Conservation (phyloP, 2,797 vertebrate genomes). For the Scleropages formosus region DNA sequence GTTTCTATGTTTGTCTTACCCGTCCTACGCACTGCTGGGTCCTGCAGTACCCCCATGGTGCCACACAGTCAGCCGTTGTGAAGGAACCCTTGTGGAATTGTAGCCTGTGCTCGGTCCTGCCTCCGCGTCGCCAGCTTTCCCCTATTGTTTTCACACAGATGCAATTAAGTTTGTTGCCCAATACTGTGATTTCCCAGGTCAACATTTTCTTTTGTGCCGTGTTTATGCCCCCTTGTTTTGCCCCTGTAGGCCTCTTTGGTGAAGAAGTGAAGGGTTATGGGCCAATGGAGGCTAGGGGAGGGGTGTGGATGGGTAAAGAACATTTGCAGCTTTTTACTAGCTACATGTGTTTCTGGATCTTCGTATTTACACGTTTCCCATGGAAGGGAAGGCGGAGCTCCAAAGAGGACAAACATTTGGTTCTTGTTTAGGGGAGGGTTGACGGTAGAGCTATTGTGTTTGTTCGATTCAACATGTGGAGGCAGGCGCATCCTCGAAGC, state of each 20-base stretch:
- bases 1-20: constrained; percentile 47
- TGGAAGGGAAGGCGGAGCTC: constrained; percentile 53
- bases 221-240: constrained; percentile 24
- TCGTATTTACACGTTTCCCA: constrained; percentile 72
- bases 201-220: constrained; percentile 32
- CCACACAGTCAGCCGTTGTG: constrained; percentile 48
- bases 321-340: constrained; percentile 65
- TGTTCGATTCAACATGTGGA: constrained; percentile 58
- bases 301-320: constrained; percentile 21
- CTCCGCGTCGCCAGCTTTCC: constrained; percentile 53
- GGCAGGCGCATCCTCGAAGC: constrained; percentile 52
- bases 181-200: constrained; percentile 49
- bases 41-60: constrained; percentile 37
- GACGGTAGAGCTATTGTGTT: constrained; percentile 57
- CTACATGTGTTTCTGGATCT: constrained; percentile 71
- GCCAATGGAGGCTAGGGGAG: constrained; percentile 45
- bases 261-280: constrained; percentile 6
- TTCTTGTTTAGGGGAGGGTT: constrained; percentile 63
- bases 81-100: constrained; percentile 45
- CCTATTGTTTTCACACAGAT: constrained; percentile 56
- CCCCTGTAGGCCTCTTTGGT: not conserved
- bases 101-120: constrained; percentile 37
- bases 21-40: constrained; percentile 41
- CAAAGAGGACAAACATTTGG: constrained; percentile 56
- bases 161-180: constrained; percentile 61